A percentile compares a stretch with the other conserved stretches of the same genome.
Conservation (phyloP, 1,140 invertebrate genomes). For the Drosophila repleta region DNA sequence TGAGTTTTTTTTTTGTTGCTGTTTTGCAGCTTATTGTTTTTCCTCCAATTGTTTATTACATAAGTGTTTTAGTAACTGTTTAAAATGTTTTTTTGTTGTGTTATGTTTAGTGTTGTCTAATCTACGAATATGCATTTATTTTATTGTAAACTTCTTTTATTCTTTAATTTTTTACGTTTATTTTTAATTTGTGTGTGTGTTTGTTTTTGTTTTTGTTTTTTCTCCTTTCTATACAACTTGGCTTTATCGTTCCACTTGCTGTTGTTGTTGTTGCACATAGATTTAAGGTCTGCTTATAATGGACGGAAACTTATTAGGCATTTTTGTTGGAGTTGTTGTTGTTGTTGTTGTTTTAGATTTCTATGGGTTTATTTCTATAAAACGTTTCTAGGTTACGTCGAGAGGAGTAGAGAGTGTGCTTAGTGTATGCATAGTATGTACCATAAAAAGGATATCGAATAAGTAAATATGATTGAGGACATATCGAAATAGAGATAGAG, state of each 20-base stretch:
- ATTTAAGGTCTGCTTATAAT: constrained; percentile 84
- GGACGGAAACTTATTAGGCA: constrained; percentile 84
- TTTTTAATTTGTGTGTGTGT: constrained; percentile 32
- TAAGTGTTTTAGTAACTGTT: constrained; percentile 74
- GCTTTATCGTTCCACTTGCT: constrained; percentile 51
- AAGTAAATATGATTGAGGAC: constrained; percentile 20
- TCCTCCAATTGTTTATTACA: constrained; percentile 59
- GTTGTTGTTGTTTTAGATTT: constrained; percentile 49
- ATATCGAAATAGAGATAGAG: background rate
- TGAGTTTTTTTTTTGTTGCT: constrained; percentile 32
- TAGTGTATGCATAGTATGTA: constrained; percentile 33
- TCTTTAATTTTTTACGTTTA: constrained; percentile 25
- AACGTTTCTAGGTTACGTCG: constrained; percentile 26
- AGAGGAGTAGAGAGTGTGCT: constrained; percentile 18
- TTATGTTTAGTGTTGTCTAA: constrained; percentile 49
- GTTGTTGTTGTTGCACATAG: constrained; percentile 73
- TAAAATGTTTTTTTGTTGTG: constrained; percentile 71
- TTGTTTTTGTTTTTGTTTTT: constrained; percentile 23
- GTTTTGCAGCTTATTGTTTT: constrained; percentile 69
- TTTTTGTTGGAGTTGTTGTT: constrained; percentile 58
- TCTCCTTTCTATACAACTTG: constrained; percentile 56
- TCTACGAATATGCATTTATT: constrained; percentile 67
- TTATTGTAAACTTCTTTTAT: constrained; percentile 38
- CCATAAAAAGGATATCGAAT: constrained; percentile 9
- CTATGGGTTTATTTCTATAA: constrained; percentile 28